phyloP scores from a whole-genome alignment of 2,797 vertebrate species.

The Poecile montanus region DNA sequence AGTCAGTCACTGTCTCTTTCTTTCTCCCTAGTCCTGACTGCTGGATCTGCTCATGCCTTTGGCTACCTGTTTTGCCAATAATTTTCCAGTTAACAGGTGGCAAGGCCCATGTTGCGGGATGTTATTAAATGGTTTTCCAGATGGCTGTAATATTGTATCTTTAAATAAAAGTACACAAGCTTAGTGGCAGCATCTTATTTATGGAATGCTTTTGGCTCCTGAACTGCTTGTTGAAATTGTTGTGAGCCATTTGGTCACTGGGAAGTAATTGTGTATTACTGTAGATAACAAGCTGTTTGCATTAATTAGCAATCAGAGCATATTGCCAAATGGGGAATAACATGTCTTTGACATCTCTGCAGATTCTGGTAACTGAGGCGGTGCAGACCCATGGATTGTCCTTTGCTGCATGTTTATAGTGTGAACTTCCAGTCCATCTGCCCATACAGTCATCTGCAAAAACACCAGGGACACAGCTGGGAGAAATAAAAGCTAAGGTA shows the following conservation, averaged over 20 bases:
- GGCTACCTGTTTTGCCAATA: conserved; percentile 3
- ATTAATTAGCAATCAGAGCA: conserved; percentile 75
- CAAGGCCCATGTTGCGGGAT: background rate
- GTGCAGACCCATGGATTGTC: conserved; percentile 13
- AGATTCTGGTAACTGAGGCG: conserved; percentile 55
- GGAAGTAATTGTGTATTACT: conserved; percentile 69
- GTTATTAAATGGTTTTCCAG: conserved; percentile 48
- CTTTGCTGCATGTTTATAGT: conserved; percentile 35
- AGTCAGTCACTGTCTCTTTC: background rate
- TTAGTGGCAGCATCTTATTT: conserved; percentile 65
- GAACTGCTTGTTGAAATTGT: conserved; percentile 65
- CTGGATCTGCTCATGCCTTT: background rate
- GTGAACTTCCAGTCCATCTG: conserved; percentile 42
- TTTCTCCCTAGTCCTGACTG: background rate
- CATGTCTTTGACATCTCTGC: conserved; percentile 69
- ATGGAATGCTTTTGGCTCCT: conserved; percentile 53
- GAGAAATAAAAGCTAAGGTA: background rate
- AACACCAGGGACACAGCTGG: conserved; percentile 35
- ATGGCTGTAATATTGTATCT: conserved; percentile 43
- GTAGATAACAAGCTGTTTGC: conserved; percentile 75
- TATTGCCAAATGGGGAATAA: conserved; percentile 71
- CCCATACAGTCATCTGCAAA: conserved; percentile 38
- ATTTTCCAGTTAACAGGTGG: conserved; percentile 36
- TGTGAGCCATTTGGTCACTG: conserved; percentile 73
- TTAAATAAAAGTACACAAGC: conserved; percentile 62